Evolutionary conservation across 2,797 vertebrate genomes (phyloP).

Genomic region (Centroberyx gerrardi): DNA sequence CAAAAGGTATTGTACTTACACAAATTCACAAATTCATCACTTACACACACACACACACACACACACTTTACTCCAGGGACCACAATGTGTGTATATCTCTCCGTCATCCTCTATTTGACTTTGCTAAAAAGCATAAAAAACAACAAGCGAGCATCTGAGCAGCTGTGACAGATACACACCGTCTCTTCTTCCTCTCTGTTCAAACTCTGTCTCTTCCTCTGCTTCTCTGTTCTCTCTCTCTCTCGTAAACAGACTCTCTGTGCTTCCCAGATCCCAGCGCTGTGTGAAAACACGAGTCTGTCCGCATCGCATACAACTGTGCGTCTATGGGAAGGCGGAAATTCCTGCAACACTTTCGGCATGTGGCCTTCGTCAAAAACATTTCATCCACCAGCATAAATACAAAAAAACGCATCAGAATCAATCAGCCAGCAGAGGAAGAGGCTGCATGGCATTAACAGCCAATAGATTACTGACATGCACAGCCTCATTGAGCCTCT

Average conservation of each 20-base stretch:
- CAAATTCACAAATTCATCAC: constrained; percentile 30
- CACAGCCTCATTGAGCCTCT: no score
- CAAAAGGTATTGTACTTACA: constrained; percentile 37
- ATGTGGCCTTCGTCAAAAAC: constrained; percentile 32
- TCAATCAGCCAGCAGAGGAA: no score
- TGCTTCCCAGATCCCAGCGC: no score
- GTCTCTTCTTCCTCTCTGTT: no score
- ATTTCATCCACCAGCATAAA: constrained; percentile 1
- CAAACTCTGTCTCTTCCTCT: not conserved
- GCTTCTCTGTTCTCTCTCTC: constrained; percentile 16
- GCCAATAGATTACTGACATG: no score
- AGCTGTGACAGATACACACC: constrained; percentile 49
- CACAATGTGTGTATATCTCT: constrained; percentile 40
- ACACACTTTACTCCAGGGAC: constrained; percentile 44
- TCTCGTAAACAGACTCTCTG: constrained; percentile 14
- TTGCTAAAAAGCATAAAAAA: constrained; percentile 49
- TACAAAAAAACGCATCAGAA: not conserved
- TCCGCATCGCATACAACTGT: no score
- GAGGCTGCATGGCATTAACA: no score
- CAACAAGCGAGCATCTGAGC: constrained; percentile 52
- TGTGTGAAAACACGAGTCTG: no score
- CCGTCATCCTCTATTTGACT: constrained; percentile 52
- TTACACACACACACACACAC: constrained; percentile 24
- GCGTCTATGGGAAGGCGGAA: no score
- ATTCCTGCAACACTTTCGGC: constrained; percentile 31